Evolutionary conservation across 2,113 vertebrate species (phyloP).

Genomic region (Urocolius indicus): DNA sequence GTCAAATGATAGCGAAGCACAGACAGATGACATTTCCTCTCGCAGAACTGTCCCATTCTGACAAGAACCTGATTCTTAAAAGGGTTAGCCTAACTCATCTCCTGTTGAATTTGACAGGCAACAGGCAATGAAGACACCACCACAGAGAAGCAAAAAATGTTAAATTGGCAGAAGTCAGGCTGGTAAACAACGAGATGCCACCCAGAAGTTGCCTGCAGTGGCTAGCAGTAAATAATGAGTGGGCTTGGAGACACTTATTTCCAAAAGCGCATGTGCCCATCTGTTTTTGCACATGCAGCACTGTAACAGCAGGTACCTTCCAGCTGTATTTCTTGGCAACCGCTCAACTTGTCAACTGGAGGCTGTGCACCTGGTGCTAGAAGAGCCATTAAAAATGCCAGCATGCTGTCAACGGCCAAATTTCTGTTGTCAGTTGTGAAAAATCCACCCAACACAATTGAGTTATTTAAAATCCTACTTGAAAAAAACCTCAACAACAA

Average conservation of each 20-base stretch:
- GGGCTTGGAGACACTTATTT: neutral
- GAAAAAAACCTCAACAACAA: neutral
- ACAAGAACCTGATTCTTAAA: neutral
- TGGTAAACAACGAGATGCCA: neutral
- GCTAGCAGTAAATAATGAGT: neutral
- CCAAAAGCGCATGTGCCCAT: neutral
- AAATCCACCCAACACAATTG: neutral
- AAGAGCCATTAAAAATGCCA: neutral
- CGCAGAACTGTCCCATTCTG: neutral
- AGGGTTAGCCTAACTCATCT: neutral
- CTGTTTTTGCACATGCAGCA: neutral
- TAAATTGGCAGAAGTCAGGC: neutral
- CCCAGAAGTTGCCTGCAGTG: neutral
- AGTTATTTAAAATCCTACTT: neutral
- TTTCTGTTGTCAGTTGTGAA: neutral
- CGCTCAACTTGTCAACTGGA: neutral
- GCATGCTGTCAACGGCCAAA: neutral
- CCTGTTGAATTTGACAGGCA: neutral
- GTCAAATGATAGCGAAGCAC: neutral
- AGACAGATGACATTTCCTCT: neutral
- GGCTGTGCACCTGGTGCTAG: neutral
- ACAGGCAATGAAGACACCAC: neutral
- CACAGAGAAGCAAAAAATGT: neutral
- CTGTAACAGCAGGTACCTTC: neutral
- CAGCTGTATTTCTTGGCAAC: constrained; percentile 30